Conservation (phyloP, 2,797 vertebrate genomes). For the Gobio occitaniae region DNA sequence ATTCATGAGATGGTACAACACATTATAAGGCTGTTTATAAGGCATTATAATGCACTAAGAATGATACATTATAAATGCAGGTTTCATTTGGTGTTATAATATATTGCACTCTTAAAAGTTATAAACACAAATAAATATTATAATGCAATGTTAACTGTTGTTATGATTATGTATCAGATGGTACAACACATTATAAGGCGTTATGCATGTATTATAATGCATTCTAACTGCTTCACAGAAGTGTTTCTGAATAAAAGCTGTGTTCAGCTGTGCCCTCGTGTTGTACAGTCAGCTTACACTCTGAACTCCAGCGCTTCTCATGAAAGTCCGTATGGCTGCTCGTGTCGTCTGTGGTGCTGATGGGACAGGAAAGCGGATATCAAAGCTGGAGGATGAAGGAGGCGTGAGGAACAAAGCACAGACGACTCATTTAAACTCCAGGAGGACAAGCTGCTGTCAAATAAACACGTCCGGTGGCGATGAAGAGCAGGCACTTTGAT, state of each 20-base stretch:
- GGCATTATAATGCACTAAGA: no score
- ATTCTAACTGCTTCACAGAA: neutral
- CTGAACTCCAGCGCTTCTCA: neutral
- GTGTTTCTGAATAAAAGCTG: neutral
- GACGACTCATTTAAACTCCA: slow-evolving; percentile 19
- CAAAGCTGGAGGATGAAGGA: slow-evolving; percentile 46
- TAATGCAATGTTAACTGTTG: no score
- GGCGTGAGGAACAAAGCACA: slow-evolving; percentile 24
- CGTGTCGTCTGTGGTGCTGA: neutral
- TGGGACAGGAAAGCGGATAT: slow-evolving; percentile 34
- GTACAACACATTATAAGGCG: no score
- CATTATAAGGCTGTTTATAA: no score
- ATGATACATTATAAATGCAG: no score
- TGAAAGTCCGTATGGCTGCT: slow-evolving; percentile 31
- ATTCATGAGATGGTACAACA: neutral
- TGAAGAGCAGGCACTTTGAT: slow-evolving; percentile 18
- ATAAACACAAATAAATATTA: no score
- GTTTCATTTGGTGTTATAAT: no score
- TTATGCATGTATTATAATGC: neutral
- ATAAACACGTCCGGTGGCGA: neutral
- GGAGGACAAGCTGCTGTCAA: slow-evolving; percentile 7
- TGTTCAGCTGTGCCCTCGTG: neutral
- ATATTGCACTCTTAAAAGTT: no score
- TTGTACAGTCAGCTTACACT: no score
- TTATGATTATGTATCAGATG: no score